A percentile compares a stretch with the other conserved stretches of the same genome.
phyloP scores from a whole-genome alignment of 2,113 vertebrate species.

The Herpetotheres cachinnans region DNA sequence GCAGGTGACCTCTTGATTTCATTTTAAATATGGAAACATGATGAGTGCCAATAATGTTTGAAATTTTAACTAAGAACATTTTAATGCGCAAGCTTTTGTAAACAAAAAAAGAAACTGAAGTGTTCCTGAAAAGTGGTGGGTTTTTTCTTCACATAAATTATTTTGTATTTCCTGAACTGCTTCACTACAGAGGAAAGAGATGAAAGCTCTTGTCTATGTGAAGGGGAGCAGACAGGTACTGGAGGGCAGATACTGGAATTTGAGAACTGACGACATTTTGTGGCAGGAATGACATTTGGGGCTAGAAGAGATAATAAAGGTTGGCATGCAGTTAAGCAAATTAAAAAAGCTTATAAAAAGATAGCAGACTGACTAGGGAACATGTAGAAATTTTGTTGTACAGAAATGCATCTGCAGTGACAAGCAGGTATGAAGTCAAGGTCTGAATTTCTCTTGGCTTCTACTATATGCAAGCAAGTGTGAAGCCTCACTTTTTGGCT shows the following conservation, averaged over 20 bases:
- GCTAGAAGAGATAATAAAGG: background rate
- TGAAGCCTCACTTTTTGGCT: background rate
- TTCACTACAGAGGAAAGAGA: background rate
- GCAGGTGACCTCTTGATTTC: background rate
- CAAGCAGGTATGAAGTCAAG: background rate
- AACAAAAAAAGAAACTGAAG: background rate
- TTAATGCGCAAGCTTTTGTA: background rate
- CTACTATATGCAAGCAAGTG: fast-evolving
- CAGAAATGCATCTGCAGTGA: background rate
- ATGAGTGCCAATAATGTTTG: background rate
- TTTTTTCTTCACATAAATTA: background rate
- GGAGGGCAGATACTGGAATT: background rate
- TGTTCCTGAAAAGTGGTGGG: background rate
- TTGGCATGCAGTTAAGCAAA: background rate
- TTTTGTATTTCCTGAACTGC: background rate
- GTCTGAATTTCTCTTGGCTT: background rate
- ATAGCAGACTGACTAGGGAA: background rate
- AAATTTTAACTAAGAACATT: background rate
- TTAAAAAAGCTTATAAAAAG: background rate
- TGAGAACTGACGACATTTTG: background rate
- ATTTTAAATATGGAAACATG: background rate
- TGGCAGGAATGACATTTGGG: background rate
- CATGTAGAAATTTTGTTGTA: background rate
- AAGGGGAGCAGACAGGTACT: background rate
- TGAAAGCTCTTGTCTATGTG: background rate